Evolutionary conservation across 2,113 vertebrate species (phyloP), one percentile per base, ranked within the genome.

Genomic region (Beaufortia kweichowensis): DNA sequence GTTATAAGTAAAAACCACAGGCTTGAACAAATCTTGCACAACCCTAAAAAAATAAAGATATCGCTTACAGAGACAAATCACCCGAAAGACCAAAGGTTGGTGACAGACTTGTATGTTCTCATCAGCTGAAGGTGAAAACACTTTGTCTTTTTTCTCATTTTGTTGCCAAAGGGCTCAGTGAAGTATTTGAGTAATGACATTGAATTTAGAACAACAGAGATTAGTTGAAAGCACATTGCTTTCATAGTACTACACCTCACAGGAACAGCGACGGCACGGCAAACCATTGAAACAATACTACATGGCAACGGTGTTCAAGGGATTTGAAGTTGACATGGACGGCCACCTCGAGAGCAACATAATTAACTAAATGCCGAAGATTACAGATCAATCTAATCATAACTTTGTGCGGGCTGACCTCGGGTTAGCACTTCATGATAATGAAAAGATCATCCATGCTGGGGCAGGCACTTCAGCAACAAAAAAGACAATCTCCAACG

Each of bases 351-450:
- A 79, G 66, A 75, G 65, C 73, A 56, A 67, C 62, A 50, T 76
- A 79, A 83, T 80, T 79, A 74, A 77, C 77, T 83, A 79, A 80
- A 83, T 80, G 81, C 62, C 78, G 55, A 57, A 79, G 67, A 77
- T 83, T 83, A 83, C 50, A 68, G 68, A 71, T 77, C 46, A 24
- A 74, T 77, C 81, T 79, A 83, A 80, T 83, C 81, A 80, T 72
- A 80, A 83, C 81, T 77, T 79, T 68, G 78, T 79, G 48, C 81
- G 63, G 11, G 39, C 74, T 84, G 76, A 76, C 77, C 80, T 74
- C 65, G 67, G 48, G 73, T 79, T 79, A 81, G 74, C 43, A 57
- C 56, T 79, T 70, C 35, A 35, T 81, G 69, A 74, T 79, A 84
- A 84, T 81, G 60, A 84, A 85, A 80, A 78, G 67, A 84, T 68